phyloP scores from a whole-genome alignment of 2,113 vertebrate genomes.

The Gnathonemus echidnorhynchus region DNA sequence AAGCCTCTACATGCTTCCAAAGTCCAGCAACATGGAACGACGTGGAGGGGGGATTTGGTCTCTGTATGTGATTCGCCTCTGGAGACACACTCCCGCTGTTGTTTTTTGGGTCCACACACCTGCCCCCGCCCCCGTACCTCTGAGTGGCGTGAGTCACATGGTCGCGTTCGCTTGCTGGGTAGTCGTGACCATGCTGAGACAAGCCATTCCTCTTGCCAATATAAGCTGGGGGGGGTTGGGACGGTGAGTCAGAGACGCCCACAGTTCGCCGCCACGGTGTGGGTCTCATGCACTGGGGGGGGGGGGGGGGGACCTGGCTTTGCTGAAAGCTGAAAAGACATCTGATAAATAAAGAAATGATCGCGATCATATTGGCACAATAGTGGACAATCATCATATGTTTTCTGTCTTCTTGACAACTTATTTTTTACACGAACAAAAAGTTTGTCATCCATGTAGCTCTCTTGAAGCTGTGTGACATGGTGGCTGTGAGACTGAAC shows the following conservation, averaged over 20 bases:
- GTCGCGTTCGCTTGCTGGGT: neutral
- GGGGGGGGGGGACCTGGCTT: neutral
- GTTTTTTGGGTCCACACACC: neutral
- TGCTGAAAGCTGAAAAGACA: neutral
- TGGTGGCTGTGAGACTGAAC: neutral
- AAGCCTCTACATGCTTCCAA: neutral
- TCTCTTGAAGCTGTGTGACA: neutral
- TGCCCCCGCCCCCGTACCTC: neutral
- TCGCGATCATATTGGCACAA: neutral
- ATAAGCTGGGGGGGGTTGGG: neutral
- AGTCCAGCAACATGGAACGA: neutral
- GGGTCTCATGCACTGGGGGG: neutral
- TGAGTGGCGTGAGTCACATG: neutral
- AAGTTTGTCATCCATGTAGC: neutral
- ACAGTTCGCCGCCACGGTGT: neutral
- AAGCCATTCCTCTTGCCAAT: neutral
- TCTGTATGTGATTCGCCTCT: neutral
- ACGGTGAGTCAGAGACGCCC: neutral
- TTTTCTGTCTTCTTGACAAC: neutral
- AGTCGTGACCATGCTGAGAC: conserved; percentile 1
- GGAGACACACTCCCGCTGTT: neutral
- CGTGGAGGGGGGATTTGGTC: neutral
- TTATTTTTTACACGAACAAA: neutral
- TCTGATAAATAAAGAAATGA: neutral
- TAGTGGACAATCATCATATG: neutral